Evolutionary conservation across 2,888 invertebrate genomes (phyloP).

Genomic region (Aethes cnicana): DNA sequence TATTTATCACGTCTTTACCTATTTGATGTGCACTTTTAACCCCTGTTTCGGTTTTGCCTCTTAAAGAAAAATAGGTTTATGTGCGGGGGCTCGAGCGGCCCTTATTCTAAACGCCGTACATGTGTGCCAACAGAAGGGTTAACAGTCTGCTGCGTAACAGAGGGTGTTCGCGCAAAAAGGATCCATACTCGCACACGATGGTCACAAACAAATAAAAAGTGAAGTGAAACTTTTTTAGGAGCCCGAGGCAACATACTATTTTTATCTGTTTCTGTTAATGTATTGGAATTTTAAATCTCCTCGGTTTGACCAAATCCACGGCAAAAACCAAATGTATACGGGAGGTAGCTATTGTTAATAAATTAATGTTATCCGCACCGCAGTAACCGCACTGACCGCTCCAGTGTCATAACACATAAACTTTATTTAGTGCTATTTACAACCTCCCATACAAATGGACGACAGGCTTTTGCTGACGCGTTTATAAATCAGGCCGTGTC

Average conservation of each 20-base stretch:
- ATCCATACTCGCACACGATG: conserved; percentile 48
- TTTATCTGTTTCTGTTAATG: conserved; percentile 7
- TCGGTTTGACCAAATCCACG: too few relatives aligned
- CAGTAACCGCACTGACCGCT: not conserved
- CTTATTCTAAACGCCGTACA: conserved; percentile 57
- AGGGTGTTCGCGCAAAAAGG: conserved; percentile 58
- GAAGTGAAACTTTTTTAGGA: not conserved
- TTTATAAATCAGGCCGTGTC: conserved; percentile 61
- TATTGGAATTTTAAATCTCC: not conserved
- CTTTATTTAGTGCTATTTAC: conserved; percentile 51
- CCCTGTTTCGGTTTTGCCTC: conserved; percentile 39
- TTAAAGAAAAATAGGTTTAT: conserved; percentile 41
- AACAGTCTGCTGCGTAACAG: conserved; percentile 72
- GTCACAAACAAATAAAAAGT: conserved; percentile 48
- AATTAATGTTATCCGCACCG: conserved; percentile 7
- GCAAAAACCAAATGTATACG: too few relatives aligned
- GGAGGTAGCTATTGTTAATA: too few relatives aligned
- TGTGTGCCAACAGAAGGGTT: conserved; percentile 70
- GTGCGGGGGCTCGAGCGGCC: conserved; percentile 53
- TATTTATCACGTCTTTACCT: conserved; percentile 28
- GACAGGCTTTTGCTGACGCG: conserved; percentile 58
- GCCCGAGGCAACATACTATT: not conserved
- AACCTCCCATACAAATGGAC: conserved; percentile 54
- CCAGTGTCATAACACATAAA: conserved; percentile 30
- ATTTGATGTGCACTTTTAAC: conserved; percentile 35